These are phyloP conservation scores for Budorcas taxicolor DNA, from an alignment of 2,113 vertebrate species.

Conservation along the genomic window DNA sequence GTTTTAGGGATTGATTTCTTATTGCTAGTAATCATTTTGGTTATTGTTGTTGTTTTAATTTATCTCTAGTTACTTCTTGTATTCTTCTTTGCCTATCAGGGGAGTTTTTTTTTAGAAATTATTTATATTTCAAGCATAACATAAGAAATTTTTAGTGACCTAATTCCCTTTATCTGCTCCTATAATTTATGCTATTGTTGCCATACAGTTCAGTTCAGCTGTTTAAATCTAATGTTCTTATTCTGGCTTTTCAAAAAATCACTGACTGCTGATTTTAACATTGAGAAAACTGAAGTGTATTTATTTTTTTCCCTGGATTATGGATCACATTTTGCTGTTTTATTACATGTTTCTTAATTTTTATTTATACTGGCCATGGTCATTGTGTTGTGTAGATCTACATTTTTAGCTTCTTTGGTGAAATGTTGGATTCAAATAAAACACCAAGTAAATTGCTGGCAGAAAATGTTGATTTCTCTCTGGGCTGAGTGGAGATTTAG, in stretches of 20 bases:
- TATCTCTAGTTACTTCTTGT: background rate
- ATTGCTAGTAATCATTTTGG: background rate
- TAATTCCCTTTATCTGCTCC: background rate
- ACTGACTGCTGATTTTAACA: background rate
- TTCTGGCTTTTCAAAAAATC: background rate
- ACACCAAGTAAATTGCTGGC: background rate
- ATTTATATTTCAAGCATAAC: background rate
- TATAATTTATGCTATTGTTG: background rate
- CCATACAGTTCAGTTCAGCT: background rate
- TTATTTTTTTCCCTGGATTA: background rate
- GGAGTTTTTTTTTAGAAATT: background rate
- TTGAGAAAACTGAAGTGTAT: background rate
- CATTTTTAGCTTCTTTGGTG: background rate
- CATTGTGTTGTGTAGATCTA: background rate
- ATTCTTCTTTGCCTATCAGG: background rate
- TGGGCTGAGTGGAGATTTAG: background rate
- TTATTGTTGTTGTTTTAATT: background rate
- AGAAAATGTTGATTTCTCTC: background rate
- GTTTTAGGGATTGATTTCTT: background rate
- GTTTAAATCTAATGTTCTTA: background rate
- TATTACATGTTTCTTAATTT: background rate
- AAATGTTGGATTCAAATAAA: background rate
- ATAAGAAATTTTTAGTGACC: background rate
- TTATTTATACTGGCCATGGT: background rate
- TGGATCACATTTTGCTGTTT: background rate